phyloP scores from a whole-genome alignment of 1,140 invertebrate genomes.

The Eupeodes corollae region DNA sequence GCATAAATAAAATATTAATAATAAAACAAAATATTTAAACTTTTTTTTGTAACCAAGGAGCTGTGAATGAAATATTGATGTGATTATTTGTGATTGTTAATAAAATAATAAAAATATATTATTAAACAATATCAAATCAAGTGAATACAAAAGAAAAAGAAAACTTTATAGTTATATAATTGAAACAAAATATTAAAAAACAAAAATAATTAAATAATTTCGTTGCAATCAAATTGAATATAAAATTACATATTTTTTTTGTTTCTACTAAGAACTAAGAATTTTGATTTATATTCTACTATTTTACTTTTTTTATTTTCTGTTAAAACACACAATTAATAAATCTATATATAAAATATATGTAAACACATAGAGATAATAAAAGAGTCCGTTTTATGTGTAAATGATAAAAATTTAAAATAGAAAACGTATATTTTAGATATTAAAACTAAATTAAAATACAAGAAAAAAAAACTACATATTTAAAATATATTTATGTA shows the following conservation, averaged over 20 bases:
- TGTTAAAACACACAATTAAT: not conserved
- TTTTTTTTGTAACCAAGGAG: slow-evolving; percentile 5
- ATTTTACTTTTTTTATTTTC: no score
- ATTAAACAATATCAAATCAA: not conserved
- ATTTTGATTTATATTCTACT: no score
- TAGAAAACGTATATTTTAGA: not conserved
- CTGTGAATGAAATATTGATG: slow-evolving; percentile 7
- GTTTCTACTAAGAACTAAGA: not conserved
- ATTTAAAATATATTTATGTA: not conserved
- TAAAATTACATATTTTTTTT: not conserved
- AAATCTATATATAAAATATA: not conserved
- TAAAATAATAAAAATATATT: not conserved
- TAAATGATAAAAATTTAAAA: not conserved
- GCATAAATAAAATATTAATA: not conserved
- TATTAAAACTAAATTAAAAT: not conserved
- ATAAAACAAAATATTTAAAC: not conserved
- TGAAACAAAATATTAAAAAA: not conserved
- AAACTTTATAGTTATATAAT: not conserved
- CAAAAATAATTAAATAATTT: not conserved
- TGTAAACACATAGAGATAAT: no score
- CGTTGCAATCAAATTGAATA: no score
- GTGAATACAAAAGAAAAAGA: not conserved
- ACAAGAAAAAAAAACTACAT: not conserved
- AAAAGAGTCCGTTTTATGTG: no score
- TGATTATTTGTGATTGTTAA: slow-evolving; percentile 7